These are phyloP conservation scores for Eupristina koningsbergeri DNA, from an alignment of 1,140 invertebrate species.

Conservation along the genomic window DNA sequence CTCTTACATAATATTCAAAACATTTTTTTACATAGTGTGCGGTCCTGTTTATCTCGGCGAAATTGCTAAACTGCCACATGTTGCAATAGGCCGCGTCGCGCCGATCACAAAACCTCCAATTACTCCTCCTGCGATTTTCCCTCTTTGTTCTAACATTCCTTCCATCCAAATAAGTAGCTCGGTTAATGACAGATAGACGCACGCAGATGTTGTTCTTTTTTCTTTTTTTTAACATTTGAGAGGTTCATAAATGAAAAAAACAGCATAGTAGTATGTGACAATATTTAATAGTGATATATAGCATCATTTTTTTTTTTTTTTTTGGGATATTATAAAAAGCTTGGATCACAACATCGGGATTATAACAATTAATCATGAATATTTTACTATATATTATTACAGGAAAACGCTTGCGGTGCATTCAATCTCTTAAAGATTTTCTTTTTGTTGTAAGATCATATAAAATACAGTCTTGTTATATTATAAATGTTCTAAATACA, in stretches of 20 bases:
- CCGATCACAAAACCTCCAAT: constrained; percentile 37
- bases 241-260: constrained; percentile 49
- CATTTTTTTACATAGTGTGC: constrained; percentile 24
- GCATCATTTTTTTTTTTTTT: constrained; percentile 26
- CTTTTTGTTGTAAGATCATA: constrained; percentile 23
- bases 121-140: constrained; percentile 2
- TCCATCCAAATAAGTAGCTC: not conserved
- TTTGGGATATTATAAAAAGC: constrained; percentile 27
- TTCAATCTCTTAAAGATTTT: constrained; percentile 32
- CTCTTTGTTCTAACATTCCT: not conserved
- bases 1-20: constrained; percentile 53
- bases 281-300: constrained; percentile 46
- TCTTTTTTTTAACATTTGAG: constrained; percentile 16
- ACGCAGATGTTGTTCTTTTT: not conserved
- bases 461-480: constrained; percentile 47
- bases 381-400: constrained; percentile 35
- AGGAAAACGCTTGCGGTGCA: constrained; percentile 13
- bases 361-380: constrained; percentile 40
- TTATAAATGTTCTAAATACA: constrained; percentile 36
- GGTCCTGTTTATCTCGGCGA: not conserved
- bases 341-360: constrained; percentile 36
- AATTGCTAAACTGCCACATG: constrained; percentile 45
- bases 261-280: constrained; percentile 43
- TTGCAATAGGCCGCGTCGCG: constrained; percentile 9
- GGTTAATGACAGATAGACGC: not conserved